These are phyloP conservation scores for Therioaphis trifolii DNA, from an alignment of 2,888 invertebrate genomes.

Conservation along the genomic window DNA sequence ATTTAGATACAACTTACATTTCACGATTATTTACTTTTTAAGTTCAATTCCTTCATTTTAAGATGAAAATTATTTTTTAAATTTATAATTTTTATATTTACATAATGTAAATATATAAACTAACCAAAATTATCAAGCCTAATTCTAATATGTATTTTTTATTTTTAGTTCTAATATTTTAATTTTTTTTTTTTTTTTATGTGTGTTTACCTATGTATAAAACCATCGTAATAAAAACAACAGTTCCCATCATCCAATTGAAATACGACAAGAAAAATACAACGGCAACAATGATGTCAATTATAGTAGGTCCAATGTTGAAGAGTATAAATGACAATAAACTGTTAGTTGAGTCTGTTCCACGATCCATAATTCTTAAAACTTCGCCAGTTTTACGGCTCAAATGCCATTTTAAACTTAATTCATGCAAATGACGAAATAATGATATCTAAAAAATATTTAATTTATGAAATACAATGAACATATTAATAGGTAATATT, in stretches of 20 bases:
- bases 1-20: too few species aligned
- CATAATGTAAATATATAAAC: too few species aligned
- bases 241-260: slow-evolving; percentile 94
- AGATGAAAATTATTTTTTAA: too few species aligned
- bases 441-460: slow-evolving; percentile 76
- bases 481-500: slow-evolving; percentile 28
- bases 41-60: too few species aligned
- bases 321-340: slow-evolving; percentile 92
- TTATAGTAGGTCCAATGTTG: slow-evolving; percentile 90
- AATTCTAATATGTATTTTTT: too few species aligned
- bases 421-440: slow-evolving; percentile 86
- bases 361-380: slow-evolving; percentile 94
- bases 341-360: slow-evolving; percentile 95
- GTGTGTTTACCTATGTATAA: slow-evolving; percentile 84
- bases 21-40: too few species aligned
- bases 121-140: too few species aligned
- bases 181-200: too few species aligned
- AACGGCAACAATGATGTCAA: slow-evolving; percentile 92
- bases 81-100: too few species aligned
- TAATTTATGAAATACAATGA: slow-evolving; percentile 40
- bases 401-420: slow-evolving; percentile 95
- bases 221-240: slow-evolving; percentile 93
- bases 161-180: too few species aligned
- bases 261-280: slow-evolving; percentile 88
- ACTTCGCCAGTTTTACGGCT: slow-evolving; percentile 97